A percentile compares a stretch with the other conserved stretches of the same genome.
Evolutionary conservation across 2,113 vertebrate species (phyloP).

Genomic region (Chroicocephalus ridibundus): DNA sequence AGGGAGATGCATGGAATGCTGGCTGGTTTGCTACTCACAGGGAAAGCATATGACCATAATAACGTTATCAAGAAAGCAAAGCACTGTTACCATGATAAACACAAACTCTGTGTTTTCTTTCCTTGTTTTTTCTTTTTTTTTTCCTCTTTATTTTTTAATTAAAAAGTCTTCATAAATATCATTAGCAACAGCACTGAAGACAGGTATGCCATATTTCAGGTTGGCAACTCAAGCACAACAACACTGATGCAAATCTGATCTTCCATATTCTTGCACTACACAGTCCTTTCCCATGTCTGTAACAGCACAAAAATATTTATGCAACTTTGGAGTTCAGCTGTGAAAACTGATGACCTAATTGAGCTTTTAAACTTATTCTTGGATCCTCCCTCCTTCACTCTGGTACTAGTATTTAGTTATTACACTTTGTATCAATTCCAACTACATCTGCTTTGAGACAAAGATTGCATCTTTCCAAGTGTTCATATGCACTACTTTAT

Average conservation of each 20-base stretch:
- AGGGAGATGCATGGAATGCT: neutral
- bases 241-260: neutral
- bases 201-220: neutral
- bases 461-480: neutral
- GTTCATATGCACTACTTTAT: neutral
- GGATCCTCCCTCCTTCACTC: neutral
- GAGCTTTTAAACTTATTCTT: neutral
- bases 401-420: neutral
- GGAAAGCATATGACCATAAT: fast-evolving
- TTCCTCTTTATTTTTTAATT: neutral
- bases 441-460: neutral
- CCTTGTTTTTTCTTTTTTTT: neutral
- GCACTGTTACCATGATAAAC: neutral
- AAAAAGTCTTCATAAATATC: neutral
- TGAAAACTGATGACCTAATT: neutral
- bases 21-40: neutral
- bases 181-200: neutral
- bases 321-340: neutral
- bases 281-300: neutral
- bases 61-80: neutral
- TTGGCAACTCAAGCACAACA: neutral
- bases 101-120: neutral
- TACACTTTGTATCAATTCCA: neutral
- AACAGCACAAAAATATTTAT: neutral
- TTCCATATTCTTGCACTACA: neutral